Base-by-base conservation (phyloP, 2,113 vertebrate species). In the Speoplatyrhinus poulsoni region DNA sequence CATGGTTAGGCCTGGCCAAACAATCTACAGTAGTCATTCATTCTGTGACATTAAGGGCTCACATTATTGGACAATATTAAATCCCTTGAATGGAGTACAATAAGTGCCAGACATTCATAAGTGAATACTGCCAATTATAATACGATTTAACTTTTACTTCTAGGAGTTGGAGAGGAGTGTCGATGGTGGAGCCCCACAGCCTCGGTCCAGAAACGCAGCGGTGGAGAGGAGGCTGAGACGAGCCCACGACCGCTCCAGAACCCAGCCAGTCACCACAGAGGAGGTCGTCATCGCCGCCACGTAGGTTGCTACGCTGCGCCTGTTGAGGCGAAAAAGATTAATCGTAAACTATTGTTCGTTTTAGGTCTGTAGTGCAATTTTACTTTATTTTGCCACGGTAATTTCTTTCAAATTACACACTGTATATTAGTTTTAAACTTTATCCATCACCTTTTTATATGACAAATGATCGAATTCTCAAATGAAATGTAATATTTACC, bases 201-300 rank as follows among this genome's bases (percentile, higher is more conserved):
- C 88, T 2, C 93, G 92, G 15, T 85, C 92, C 0, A 92, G 94
- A 72, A 98, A 94, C 0, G 82, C 92, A 0, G 96, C 95, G 0
- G 93, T 97, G 55, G 94, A 98, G 62, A 88, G 98, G 1, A 91
- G 97, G 54, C 85, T 98, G 41, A 94, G 96, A 12, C 93, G 97
- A 6, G 89, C 93, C 15, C 95, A 96, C 82, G 97, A 98, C 70
- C 91, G 98, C 3, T 97, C 96, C 0, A 96, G 94, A 62, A 99
- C 98, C 0, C 97, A 99, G 68, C 98, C 98, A 0, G 85, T 99
- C 70, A 98, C 98, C 83, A 94, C 93, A 0, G 94, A 99, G 79
- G 97, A 99, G 79, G 96, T 99, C 8, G 96, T 96, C 89, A 97
- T 98, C 1, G 96, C 97, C 5, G 92, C 96, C 11, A 95, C 94